phyloP scores from a whole-genome alignment of 2,113 vertebrate genomes.

The Rhagologus leucostigma region DNA sequence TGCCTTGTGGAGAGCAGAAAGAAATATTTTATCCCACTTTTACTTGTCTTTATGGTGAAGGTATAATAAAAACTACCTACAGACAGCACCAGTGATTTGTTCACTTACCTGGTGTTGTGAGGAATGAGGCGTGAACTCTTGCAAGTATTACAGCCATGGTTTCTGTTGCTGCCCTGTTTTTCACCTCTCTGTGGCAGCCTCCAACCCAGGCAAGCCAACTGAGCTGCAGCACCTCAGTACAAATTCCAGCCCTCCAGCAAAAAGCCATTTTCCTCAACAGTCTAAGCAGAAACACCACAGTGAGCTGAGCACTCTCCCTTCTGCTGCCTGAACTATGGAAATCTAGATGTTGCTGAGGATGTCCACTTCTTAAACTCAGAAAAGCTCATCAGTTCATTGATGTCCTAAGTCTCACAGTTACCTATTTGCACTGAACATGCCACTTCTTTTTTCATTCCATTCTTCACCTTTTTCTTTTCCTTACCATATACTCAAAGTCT shows the following conservation, averaged over 20 bases:
- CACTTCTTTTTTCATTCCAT: background rate
- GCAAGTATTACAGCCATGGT: background rate
- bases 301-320: background rate
- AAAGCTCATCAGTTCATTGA: background rate
- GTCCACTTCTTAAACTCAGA: background rate
- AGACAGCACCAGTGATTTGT: background rate
- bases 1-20: background rate
- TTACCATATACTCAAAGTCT: background rate
- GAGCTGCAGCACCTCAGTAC: background rate
- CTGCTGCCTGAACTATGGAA: background rate
- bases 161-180: background rate
- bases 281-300: background rate
- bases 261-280: background rate
- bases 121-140: background rate
- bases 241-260: background rate
- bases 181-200: background rate
- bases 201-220: background rate
- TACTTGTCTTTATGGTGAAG: background rate
- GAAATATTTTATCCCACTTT: background rate
- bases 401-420: background rate
- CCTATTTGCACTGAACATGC: background rate
- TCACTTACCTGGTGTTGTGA: background rate
- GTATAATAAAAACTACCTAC: background rate
- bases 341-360: background rate
- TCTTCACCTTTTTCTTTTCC: background rate